Base-by-base conservation (phyloP, 2,113 vertebrate species). In the Capreolus pygargus region DNA sequence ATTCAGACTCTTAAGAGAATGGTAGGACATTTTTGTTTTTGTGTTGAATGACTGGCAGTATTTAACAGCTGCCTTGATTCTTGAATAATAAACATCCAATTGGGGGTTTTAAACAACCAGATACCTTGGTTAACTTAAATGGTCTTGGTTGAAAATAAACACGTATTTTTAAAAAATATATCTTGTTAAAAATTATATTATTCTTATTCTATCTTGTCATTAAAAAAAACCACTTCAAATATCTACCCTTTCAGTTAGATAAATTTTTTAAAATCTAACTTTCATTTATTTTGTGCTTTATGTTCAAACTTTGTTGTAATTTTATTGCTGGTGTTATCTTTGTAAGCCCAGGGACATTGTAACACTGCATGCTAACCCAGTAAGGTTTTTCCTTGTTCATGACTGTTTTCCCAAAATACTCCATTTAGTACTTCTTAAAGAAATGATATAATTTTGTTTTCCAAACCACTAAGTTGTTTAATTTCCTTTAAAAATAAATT, bases 231-330 rank as follows among this genome's bases (percentile, higher is more conserved):
- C 30, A 50, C 33, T 55, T 60, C 43, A 90, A 90, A 54, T 45
- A 89, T 36, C 70, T 86, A 47, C 5, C 58, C 14, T 86, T 74
- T 90, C 23, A 92, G 84, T 78, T 58, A 84, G 27, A 36, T 92
- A 79, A 67, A 70, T 6, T 39, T 70, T 67, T 39, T 12, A 1
- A 0, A 70, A 58, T 85, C 83, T 84, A 54, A 92, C 36, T 43
- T 33, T 7, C 15, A 33, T 84, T 67, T 78, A 58, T 57, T 84
- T 91, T 55, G 30, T 61, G 33, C 23, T 57, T 92, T 92, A 64
- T 89, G 47, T 95, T 95, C 79, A 79, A 67, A 89, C 55, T 93
- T 83, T 90, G 23, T 74, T 96, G 92, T 82, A 45, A 52, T 85
- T 88, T 76, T 95, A 25, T 47, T 81, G 2, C 45, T 92, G 21